Evolutionary conservation across 1,140 invertebrate genomes (phyloP).

Genomic region (Triops cancriformis): DNA sequence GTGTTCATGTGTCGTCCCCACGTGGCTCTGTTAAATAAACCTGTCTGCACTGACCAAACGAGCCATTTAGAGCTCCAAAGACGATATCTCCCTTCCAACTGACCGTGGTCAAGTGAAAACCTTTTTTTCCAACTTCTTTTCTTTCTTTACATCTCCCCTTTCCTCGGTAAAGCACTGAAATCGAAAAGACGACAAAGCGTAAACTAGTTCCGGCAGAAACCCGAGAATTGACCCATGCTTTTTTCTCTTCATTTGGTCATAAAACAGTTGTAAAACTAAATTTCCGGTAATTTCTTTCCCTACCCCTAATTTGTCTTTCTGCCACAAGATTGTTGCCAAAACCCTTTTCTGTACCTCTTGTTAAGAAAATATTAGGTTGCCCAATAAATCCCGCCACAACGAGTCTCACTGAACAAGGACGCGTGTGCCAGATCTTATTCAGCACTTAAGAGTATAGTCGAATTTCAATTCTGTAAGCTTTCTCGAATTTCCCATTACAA

Average conservation of each 20-base stretch:
- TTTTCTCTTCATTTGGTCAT: not conserved
- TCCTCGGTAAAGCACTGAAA: not conserved
- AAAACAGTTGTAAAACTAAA: not conserved
- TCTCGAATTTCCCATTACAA: no score
- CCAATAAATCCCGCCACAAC: not conserved
- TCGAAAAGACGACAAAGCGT: not conserved
- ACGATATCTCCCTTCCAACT: not conserved
- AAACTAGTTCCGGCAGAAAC: not conserved
- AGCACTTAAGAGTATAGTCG: no score
- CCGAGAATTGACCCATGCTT: not conserved
- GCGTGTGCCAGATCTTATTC: no score
- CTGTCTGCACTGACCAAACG: slow-evolving; percentile 3
- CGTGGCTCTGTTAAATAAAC: slow-evolving; percentile 10
- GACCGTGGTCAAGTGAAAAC: not conserved
- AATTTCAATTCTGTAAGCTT: no score
- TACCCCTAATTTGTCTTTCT: not conserved
- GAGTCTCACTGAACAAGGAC: no score
- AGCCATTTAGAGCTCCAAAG: not conserved
- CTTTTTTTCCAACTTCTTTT: not conserved
- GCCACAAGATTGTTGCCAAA: not conserved
- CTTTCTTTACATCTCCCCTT: not conserved
- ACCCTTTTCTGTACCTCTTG: not conserved
- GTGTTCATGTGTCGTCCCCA: not conserved
- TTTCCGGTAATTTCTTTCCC: not conserved
- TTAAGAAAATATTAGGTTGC: not conserved